Evolutionary conservation across 2,113 vertebrate genomes (phyloP).

Genomic region (Psilopogon haemacephalus): DNA sequence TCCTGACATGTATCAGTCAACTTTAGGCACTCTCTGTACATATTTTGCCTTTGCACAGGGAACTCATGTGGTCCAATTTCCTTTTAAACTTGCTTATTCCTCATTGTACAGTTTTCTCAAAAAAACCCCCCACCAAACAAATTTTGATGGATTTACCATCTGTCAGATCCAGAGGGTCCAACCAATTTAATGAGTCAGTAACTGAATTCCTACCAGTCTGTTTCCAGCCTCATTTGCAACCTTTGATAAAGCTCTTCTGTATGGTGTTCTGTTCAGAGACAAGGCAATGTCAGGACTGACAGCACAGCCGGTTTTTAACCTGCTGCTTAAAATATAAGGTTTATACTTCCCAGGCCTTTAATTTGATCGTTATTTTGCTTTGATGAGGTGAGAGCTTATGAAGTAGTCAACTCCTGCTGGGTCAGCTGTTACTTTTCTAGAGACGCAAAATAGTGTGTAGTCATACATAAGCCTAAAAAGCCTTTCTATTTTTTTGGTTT

Average conservation of each 20-base stretch:
- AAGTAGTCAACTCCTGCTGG: neutral
- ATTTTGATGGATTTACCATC: neutral
- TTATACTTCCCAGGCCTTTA: neutral
- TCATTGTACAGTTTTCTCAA: neutral
- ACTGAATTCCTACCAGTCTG: neutral
- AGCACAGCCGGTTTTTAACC: neutral
- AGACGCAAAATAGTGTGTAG: neutral
- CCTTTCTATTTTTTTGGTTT: neutral
- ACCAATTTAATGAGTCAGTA: neutral
- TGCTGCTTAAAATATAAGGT: neutral
- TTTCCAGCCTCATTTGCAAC: neutral
- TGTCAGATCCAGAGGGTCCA: neutral
- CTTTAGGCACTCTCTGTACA: neutral
- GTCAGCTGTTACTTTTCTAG: neutral
- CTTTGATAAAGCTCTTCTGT: neutral
- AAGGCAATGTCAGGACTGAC: neutral
- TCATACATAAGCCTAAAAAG: constrained; percentile 4
- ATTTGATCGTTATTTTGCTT: neutral
- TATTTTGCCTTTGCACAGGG: neutral
- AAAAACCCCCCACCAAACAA: neutral
- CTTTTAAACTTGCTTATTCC: neutral
- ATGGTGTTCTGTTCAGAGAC: neutral
- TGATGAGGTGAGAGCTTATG: neutral
- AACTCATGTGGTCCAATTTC: neutral
- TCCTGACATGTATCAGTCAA: neutral